A percentile compares a stretch with the other conserved stretches of the same genome.
phyloP scores from a whole-genome alignment of 2,113 vertebrate species.

The Myrmecophaga tridactyla region DNA sequence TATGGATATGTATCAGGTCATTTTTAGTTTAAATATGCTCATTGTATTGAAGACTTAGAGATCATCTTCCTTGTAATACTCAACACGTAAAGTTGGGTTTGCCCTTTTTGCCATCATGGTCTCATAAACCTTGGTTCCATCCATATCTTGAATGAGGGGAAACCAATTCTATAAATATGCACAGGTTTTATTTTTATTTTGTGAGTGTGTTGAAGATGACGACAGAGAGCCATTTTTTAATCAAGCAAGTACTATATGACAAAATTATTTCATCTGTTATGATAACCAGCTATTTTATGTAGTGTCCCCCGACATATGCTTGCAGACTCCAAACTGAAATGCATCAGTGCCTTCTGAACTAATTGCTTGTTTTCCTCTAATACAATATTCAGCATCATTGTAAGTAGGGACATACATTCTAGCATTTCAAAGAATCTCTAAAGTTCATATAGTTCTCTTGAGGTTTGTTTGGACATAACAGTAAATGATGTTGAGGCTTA shows the following conservation, averaged over 20 bases:
- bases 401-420: background rate
- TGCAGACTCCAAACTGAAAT: background rate
- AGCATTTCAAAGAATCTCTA: background rate
- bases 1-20: background rate
- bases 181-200: constrained; percentile 41
- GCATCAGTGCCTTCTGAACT: background rate
- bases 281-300: background rate
- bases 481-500: background rate
- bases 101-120: background rate
- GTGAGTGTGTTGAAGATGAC: background rate
- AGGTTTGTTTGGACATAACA: background rate
- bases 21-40: constrained; percentile 1
- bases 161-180: background rate
- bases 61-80: background rate
- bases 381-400: accelerated
- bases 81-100: background rate
- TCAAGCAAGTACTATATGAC: background rate
- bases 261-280: constrained; percentile 29
- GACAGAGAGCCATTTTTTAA: background rate
- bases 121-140: background rate
- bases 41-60: background rate
- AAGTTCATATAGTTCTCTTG: background rate
- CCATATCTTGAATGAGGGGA: background rate
- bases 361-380: background rate
- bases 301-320: constrained; percentile 15